phyloP scores from a whole-genome alignment of 2,888 invertebrate species.

The Andrena camellia region DNA sequence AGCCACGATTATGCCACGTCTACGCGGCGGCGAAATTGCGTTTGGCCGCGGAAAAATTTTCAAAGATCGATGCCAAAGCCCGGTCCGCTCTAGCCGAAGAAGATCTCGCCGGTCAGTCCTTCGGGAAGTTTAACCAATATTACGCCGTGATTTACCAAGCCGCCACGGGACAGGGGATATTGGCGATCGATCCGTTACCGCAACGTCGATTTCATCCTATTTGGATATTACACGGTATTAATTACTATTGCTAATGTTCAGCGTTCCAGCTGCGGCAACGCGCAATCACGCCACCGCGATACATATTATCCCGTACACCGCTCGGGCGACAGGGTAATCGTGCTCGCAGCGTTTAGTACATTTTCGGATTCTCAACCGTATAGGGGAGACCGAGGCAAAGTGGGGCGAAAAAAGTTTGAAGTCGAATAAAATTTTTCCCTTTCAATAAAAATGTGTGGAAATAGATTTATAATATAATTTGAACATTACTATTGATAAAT shows the following conservation, averaged over 20 bases:
- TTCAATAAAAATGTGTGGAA: no score
- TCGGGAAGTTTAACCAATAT: slow-evolving; percentile 13
- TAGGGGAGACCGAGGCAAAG: no score
- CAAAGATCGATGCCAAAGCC: neutral
- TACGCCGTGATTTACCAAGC: slow-evolving; percentile 7
- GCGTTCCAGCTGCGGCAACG: slow-evolving; percentile 32
- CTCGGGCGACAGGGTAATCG: slow-evolving; percentile 43
- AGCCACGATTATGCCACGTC: slow-evolving; percentile 40
- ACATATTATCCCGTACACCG: slow-evolving; percentile 44
- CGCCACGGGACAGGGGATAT: slow-evolving; percentile 3
- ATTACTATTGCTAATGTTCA: slow-evolving; percentile 57
- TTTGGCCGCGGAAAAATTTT: slow-evolving; percentile 28
- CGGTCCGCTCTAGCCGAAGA: neutral
- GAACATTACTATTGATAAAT: no score
- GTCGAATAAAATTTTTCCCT: no score
- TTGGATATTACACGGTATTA: slow-evolving; percentile 63
- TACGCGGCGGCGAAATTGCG: slow-evolving; percentile 26
- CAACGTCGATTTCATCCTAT: slow-evolving; percentile 54
- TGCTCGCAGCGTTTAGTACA: neutral
- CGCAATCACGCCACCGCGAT: slow-evolving; percentile 51
- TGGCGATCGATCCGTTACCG: slow-evolving; percentile 46
- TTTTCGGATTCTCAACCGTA: neutral
- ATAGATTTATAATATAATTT: no score
- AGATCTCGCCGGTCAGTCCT: neutral
- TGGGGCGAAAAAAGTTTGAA: no score